Base-by-base conservation (phyloP, 2,797 vertebrate species). In the Anabacerthia variegaticeps region DNA sequence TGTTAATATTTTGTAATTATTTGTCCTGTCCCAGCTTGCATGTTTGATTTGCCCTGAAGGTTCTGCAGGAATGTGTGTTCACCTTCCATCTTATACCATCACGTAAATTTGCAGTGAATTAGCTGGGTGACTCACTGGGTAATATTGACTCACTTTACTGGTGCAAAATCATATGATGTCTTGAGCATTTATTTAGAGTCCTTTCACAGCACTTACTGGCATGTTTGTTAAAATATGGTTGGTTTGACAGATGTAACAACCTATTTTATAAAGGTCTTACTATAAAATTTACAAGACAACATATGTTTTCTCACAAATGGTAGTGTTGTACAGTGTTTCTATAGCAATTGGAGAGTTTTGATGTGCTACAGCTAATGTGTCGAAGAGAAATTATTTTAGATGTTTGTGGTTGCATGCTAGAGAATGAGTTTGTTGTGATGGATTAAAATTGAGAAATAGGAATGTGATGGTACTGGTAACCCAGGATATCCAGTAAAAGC, bases 41-140 rank as follows among this genome's bases (percentile, higher is more conserved):
- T 56, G 58, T 95, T 85, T 91, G 83, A 82, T 92, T 91, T 89
- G 77, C 94, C 93, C 94, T 78, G 49, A 83, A 95, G 89, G 79
- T 66, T 88, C 71, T 78, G 49, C 43, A 67, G 88, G 95, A 94
- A 83, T 71, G 24, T 23, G 63, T 81, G 67, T 79, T 93, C 91
- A 77, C 89, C 87, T 71, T 88, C 78, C 49, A n/a, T 80, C 44
- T 76, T 94, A 81, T 44, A 52, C 51, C 88, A 78, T 71, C 68
- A 39, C 43, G 41, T 73, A 69, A 88, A 79, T 89, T 65, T 69
- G 14, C 91, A 54, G 43, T 78, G 85, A 89, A 66, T 82, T 88
- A 80, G 51, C 80, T 32, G 9, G 61, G 73, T 91, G 93, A 95
- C 89, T 96, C 85, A 93, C 75, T 80, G 44, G 65, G 34, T 88